Evolutionary conservation across 1,140 invertebrate species (phyloP).

Genomic region (Drosophila erecta): DNA sequence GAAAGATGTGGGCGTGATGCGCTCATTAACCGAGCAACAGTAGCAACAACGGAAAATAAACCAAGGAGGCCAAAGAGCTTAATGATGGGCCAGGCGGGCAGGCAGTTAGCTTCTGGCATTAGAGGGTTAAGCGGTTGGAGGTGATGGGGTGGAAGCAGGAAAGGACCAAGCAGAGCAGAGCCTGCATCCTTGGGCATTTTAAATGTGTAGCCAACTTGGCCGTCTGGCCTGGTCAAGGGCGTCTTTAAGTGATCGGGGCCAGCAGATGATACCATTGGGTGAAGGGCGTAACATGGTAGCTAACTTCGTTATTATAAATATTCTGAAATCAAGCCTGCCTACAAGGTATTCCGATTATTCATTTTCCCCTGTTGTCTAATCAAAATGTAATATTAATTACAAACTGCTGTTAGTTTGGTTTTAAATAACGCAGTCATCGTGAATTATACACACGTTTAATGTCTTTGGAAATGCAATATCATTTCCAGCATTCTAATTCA

Average conservation of each 20-base stretch:
- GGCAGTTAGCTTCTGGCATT: slow-evolving; percentile 34
- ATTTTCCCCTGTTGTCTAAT: too few relatives aligned
- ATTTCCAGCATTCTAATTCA: background rate
- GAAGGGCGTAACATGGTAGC: too few relatives aligned
- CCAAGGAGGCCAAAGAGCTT: slow-evolving; percentile 25
- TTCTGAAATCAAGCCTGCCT: too few relatives aligned
- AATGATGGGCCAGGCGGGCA: slow-evolving; percentile 29
- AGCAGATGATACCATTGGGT: background rate
- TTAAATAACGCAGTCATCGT: background rate
- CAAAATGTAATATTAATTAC: background rate
- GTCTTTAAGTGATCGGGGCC: slow-evolving; percentile 23
- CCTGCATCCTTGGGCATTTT: slow-evolving; percentile 59
- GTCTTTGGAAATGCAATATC: background rate
- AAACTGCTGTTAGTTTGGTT: background rate
- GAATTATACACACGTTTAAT: background rate
- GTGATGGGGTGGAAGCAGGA: slow-evolving; percentile 22
- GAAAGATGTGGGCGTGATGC: slow-evolving; percentile 44
- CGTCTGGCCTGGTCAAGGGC: slow-evolving; percentile 47
- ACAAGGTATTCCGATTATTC: too few relatives aligned
- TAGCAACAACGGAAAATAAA: slow-evolving; percentile 32
- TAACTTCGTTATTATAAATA: background rate
- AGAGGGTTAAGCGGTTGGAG: slow-evolving; percentile 39
- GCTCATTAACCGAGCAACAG: slow-evolving; percentile 36
- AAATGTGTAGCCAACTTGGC: slow-evolving; percentile 26
- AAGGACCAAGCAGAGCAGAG: slow-evolving; percentile 1